A percentile compares a stretch with the other conserved stretches of the same genome.
These are phyloP conservation scores for Calidris pygmaea DNA, from an alignment of 2,113 vertebrate species.

Conservation along the genomic window DNA sequence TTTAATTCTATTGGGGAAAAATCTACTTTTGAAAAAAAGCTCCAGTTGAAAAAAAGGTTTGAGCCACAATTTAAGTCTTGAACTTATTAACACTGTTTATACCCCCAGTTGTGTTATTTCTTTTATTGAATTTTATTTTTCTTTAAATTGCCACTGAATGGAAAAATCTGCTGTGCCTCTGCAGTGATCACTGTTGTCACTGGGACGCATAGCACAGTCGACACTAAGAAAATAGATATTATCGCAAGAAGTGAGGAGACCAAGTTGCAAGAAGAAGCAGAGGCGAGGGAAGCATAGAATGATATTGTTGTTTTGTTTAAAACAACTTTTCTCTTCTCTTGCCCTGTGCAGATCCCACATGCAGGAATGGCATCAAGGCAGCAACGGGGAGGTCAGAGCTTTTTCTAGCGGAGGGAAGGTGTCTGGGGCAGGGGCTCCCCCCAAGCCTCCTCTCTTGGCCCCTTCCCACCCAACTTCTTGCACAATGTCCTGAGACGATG, in stretches of 20 bases:
- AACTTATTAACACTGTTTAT: background rate
- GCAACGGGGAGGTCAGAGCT: accelerated
- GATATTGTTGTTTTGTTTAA: background rate
- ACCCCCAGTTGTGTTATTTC: accelerated
- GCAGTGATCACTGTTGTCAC: accelerated
- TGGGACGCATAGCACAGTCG: accelerated
- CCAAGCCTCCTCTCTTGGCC: background rate
- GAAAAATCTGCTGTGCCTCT: background rate
- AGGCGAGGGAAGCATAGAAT: background rate
- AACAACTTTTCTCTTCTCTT: background rate
- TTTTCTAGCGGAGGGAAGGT: too few species aligned
- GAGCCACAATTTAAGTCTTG: background rate
- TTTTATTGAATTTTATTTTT: background rate
- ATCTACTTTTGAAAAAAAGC: background rate
- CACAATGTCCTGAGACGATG: accelerated
- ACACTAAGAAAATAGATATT: background rate
- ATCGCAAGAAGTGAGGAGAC: background rate
- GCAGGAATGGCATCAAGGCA: background rate
- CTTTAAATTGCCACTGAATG: background rate
- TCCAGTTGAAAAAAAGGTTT: background rate
- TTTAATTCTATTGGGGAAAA: background rate
- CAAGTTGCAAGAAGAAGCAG: background rate
- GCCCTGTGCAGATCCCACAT: accelerated
- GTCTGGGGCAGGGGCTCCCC: background rate
- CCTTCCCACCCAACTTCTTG: accelerated